Conservation (phyloP, 92 coral and sea anemone species). For the Hydrozoanthus gracilis region DNA sequence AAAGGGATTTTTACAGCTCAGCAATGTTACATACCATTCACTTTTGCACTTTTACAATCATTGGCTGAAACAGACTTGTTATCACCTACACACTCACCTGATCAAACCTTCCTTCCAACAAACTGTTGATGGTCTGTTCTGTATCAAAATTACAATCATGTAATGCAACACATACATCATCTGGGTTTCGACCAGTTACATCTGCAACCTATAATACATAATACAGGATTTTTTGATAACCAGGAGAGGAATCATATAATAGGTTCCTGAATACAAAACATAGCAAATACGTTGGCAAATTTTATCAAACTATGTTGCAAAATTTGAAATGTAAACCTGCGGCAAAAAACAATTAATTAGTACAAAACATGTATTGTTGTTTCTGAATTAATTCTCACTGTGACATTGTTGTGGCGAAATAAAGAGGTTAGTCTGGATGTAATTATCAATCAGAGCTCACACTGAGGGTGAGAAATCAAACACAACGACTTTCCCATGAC, state of each 20-base stretch:
- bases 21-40: no score
- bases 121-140: conserved; percentile 83
- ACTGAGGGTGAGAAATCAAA: no score
- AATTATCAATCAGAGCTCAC: no score
- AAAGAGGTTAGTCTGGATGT: no score
- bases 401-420: no score
- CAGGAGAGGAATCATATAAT: background rate
- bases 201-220: conserved; percentile 81
- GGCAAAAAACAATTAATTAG: no score
- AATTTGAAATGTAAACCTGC: no score
- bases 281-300: background rate
- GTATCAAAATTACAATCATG: conserved; percentile 93
- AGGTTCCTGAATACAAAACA: conserved; percentile 16
- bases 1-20: background rate
- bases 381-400: no score
- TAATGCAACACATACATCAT: conserved; percentile 90
- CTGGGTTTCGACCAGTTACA: conserved; percentile 81
- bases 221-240: background rate
- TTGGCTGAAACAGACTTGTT: background rate
- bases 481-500: no score
- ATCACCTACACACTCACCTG: conserved; percentile 66
- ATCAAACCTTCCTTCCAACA: conserved; percentile 89
- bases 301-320: no score
- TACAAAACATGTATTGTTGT: no score
- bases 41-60: no score